These are phyloP conservation scores for Tyto alba DNA, from an alignment of 2,113 vertebrate genomes.

Conservation along the genomic window DNA sequence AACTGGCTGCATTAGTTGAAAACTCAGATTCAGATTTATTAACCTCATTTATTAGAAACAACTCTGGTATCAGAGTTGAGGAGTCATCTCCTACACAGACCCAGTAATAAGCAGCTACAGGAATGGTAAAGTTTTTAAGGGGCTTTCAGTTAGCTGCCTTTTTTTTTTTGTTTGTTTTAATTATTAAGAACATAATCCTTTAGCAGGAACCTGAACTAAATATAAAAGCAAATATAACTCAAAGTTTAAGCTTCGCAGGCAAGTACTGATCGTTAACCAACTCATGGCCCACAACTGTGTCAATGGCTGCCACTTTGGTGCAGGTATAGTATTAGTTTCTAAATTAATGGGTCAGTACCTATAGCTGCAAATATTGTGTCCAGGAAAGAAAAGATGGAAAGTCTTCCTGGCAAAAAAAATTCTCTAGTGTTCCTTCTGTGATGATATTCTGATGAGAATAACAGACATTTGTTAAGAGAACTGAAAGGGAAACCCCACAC, in stretches of 20 bases:
- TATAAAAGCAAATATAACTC: neutral
- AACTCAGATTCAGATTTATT: neutral
- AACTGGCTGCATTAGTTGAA: neutral
- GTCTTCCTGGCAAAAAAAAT: neutral
- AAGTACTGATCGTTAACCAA: neutral
- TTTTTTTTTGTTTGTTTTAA: neutral
- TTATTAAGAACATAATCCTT: neutral
- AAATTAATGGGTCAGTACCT: neutral
- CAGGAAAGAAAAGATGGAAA: neutral
- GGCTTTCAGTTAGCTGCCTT: neutral
- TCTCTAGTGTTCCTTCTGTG: neutral
- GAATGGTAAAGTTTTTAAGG: neutral
- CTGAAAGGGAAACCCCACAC: neutral
- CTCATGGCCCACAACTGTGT: neutral
- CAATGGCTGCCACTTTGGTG: neutral
- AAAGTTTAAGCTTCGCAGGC: neutral
- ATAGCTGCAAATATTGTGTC: neutral
- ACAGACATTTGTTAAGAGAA: neutral
- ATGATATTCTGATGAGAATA: neutral
- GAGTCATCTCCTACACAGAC: neutral
- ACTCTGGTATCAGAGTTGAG: neutral
- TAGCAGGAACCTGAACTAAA: neutral
- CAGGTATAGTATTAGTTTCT: neutral
- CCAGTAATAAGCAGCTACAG: neutral
- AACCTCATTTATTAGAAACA: neutral